These are phyloP conservation scores for Dryobotodes eremita DNA, from an alignment of 2,888 invertebrate species.

Conservation along the genomic window DNA sequence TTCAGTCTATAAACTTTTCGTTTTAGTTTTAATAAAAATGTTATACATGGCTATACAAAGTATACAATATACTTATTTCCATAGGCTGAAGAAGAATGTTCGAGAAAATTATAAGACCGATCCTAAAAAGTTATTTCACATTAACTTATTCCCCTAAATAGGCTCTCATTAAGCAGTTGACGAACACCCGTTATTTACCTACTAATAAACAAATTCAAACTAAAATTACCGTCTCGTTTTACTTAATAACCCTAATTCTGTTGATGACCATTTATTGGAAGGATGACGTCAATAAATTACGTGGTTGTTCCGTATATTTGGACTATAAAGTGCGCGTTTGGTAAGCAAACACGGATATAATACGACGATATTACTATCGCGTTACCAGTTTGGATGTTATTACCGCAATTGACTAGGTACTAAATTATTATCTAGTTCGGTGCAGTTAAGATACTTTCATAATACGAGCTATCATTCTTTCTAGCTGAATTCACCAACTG, in stretches of 20 bases:
- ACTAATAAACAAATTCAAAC: slow-evolving; percentile 66
- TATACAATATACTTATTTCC: background rate
- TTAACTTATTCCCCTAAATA: slow-evolving; percentile 14
- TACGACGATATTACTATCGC: slow-evolving; percentile 24
- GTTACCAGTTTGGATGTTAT: slow-evolving; percentile 9
- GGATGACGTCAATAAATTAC: slow-evolving; percentile 55
- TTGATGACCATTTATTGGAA: slow-evolving; percentile 65
- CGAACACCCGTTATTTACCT: slow-evolving; percentile 48
- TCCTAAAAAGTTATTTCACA: background rate
- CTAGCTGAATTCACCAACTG: background rate
- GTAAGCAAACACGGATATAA: slow-evolving; percentile 48
- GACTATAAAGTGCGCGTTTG: slow-evolving; percentile 29
- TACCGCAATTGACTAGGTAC: background rate
- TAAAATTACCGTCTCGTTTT: slow-evolving; percentile 52
- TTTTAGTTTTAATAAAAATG: too few relatives aligned
- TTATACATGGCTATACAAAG: too few relatives aligned
- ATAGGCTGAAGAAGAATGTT: background rate
- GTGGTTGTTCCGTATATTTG: slow-evolving; percentile 28
- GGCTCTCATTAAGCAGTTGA: slow-evolving; percentile 32
- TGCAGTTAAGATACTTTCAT: background rate
- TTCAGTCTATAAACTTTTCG: background rate
- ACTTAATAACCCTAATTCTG: slow-evolving; percentile 63
- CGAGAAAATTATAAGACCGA: background rate
- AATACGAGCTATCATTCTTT: background rate
- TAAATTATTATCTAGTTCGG: background rate